Conservation (phyloP, 2,113 vertebrate genomes). For the Ia io region DNA sequence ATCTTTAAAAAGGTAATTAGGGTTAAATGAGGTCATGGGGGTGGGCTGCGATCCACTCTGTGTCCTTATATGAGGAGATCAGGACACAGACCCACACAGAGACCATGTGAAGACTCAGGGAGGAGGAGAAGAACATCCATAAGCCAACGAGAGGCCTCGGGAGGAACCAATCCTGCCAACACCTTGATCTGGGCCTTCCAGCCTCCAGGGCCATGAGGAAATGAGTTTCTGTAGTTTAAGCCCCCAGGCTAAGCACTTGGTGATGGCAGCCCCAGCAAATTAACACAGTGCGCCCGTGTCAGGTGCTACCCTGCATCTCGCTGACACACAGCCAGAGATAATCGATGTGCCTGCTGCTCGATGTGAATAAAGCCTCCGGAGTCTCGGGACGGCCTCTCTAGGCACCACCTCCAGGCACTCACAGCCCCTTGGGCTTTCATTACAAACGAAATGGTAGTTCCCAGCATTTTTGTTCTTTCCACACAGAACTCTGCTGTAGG, state of each 20-base stretch:
- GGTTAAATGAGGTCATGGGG: not conserved
- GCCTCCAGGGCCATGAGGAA: not conserved
- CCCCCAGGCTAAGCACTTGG: not conserved
- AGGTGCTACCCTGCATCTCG: too few relatives aligned
- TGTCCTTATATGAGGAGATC: not conserved
- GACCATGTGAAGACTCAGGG: not conserved
- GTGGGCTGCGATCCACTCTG: not conserved
- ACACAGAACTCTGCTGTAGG: not conserved
- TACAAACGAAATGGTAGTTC: not conserved
- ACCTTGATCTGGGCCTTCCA: not conserved
- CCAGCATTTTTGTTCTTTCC: not conserved
- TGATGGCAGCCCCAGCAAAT: rapidly evolving
- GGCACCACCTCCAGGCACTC: not conserved
- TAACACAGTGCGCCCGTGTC: rapidly evolving
- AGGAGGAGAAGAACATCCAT: too few relatives aligned
- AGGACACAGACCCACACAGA: not conserved
- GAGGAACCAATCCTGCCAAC: not conserved
- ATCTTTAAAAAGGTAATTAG: not conserved
- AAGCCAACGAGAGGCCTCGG: not conserved
- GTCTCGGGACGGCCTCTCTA: not conserved
- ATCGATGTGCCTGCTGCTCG: not conserved
- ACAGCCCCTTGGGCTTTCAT: not conserved
- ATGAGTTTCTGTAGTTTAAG: not conserved
- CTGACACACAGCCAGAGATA: too few relatives aligned
- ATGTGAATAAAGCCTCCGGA: not conserved